Conservation (phyloP, 2,113 vertebrate species). For the Lagopus muta region DNA sequence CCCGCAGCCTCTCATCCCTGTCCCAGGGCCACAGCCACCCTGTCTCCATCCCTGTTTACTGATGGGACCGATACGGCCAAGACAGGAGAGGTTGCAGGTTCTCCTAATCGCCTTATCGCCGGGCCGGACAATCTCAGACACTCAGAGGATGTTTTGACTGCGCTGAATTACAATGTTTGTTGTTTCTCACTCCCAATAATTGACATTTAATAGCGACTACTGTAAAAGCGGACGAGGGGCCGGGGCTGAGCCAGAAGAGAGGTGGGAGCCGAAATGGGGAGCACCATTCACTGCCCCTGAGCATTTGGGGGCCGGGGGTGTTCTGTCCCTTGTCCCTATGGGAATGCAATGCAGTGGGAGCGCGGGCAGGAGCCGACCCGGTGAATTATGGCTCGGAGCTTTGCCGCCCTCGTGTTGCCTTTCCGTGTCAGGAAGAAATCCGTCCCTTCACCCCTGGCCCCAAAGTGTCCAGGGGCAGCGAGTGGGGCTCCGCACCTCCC, state of each 20-base stretch:
- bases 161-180: conserved; percentile 73
- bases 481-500: no score
- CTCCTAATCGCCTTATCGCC: conserved; percentile 67
- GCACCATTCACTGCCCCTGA: not conserved
- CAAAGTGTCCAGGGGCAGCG: no score
- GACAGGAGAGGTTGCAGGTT: conserved; percentile 56
- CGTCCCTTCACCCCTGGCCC: accelerated
- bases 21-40: conserved; percentile 75
- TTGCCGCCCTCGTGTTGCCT: accelerated
- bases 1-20: conserved; percentile 58
- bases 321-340: accelerated
- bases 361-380: not conserved
- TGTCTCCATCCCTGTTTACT: conserved; percentile 80
- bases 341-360: not conserved
- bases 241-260: not conserved
- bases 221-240: conserved; percentile 21
- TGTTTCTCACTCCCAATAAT: conserved; percentile 76
- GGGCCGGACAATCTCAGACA: conserved; percentile 57
- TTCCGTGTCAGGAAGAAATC: not conserved
- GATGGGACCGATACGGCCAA: conserved; percentile 72
- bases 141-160: conserved; percentile 78
- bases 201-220: conserved; percentile 75
- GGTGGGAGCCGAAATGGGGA: not conserved
- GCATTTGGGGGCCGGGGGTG: accelerated
- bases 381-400: not conserved